A percentile compares a stretch with the other conserved stretches of the same genome.
These are phyloP conservation scores for Drosophila tristis DNA, from an alignment of 1,140 invertebrate genomes.

Conservation along the genomic window DNA sequence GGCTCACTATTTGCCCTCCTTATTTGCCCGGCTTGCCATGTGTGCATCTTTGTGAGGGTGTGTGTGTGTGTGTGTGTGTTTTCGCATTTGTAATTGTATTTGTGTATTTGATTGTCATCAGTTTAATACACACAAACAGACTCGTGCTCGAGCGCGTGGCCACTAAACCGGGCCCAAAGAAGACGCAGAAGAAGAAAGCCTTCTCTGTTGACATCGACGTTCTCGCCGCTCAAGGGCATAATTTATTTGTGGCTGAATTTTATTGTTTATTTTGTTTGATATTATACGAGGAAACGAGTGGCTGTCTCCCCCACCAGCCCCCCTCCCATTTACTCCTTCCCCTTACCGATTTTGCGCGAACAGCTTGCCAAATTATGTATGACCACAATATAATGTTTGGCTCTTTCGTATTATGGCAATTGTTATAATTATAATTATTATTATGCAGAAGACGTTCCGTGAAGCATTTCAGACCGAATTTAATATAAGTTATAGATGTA, in stretches of 20 bases:
- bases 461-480: neutral
- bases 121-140: slow-evolving; percentile 62
- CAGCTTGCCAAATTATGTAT: slow-evolving; percentile 69
- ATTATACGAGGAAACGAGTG: slow-evolving; percentile 51
- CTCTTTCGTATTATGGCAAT: slow-evolving; percentile 53
- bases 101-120: slow-evolving; percentile 82
- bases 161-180: slow-evolving; percentile 21
- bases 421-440: slow-evolving; percentile 51
- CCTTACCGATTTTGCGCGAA: slow-evolving; percentile 38
- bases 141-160: slow-evolving; percentile 5
- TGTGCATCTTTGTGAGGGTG: slow-evolving; percentile 17
- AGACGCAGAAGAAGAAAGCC: slow-evolving; percentile 16
- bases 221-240: slow-evolving; percentile 72
- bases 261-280: slow-evolving; percentile 81
- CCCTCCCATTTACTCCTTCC: no score
- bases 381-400: slow-evolving; percentile 41
- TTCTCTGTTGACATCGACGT: slow-evolving; percentile 35
- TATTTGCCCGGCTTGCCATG: slow-evolving; percentile 70
- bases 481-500: neutral
- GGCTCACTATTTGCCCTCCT: slow-evolving; percentile 68
- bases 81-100: slow-evolving; percentile 79
- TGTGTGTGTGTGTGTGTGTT: slow-evolving; percentile 44
- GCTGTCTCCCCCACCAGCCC: neutral
- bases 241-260: slow-evolving; percentile 79
- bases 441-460: slow-evolving; percentile 14